phyloP scores from a whole-genome alignment of 2,888 invertebrate species.

The Heteropelma amictum region DNA sequence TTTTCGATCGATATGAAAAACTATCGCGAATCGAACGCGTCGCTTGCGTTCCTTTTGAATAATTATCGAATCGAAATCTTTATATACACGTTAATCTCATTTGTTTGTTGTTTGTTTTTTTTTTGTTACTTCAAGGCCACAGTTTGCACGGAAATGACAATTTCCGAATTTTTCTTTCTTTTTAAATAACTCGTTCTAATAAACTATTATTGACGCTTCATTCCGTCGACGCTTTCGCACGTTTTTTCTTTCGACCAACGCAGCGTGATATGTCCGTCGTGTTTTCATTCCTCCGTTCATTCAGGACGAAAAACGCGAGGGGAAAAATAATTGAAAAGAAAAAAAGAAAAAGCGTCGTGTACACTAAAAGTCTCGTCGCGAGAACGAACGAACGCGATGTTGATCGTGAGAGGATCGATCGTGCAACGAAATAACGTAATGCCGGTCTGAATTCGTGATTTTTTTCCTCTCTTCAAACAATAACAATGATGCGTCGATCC shows the following conservation, averaged over 20 bases:
- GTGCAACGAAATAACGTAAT: not conserved
- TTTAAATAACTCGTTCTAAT: slow-evolving; percentile 39
- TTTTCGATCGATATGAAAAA: no score
- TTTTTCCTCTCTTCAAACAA: slow-evolving; percentile 3
- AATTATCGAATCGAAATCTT: not conserved
- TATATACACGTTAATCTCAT: not conserved
- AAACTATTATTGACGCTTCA: slow-evolving; percentile 23
- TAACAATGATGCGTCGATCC: slow-evolving; percentile 8
- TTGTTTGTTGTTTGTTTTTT: not conserved
- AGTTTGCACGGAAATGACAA: slow-evolving; percentile 47
- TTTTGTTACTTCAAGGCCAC: slow-evolving; percentile 47
- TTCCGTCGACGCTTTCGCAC: not conserved
- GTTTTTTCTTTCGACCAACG: not conserved
- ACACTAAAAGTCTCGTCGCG: not conserved
- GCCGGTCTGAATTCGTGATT: not conserved
- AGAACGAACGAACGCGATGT: not conserved
- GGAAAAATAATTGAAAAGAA: not conserved
- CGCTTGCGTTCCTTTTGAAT: not conserved
- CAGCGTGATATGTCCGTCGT: slow-evolving; percentile 35
- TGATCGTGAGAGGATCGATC: not conserved
- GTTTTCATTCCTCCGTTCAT: not conserved
- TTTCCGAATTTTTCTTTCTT: slow-evolving; percentile 43
- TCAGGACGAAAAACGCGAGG: slow-evolving; percentile 7
- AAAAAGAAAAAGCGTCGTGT: slow-evolving; percentile 47
- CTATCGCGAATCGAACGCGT: no score